Evolutionary conservation across 2,888 invertebrate genomes (phyloP).

Genomic region (Lasioglossum marginatum): DNA sequence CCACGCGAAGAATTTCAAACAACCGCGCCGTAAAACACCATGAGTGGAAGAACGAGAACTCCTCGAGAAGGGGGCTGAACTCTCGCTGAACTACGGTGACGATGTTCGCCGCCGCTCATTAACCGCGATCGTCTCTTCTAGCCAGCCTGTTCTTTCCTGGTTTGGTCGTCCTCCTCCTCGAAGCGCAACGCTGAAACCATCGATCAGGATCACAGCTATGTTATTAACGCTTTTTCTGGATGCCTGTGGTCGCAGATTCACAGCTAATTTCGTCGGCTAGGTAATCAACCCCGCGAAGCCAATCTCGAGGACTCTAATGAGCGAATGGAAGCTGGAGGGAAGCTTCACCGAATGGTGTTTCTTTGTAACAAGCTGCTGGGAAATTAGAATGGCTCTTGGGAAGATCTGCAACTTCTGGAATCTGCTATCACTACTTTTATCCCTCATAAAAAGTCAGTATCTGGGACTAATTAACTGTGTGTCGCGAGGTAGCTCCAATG

Average conservation of each 20-base stretch:
- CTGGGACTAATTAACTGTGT: neutral
- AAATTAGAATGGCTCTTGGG: neutral
- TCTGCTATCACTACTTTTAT: neutral
- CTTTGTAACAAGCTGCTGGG: neutral
- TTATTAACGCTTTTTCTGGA: conserved; percentile 38
- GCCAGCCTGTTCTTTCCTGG: neutral
- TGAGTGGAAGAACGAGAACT: conserved; percentile 48
- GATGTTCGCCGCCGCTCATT: neutral
- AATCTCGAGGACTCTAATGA: neutral
- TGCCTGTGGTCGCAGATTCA: neutral
- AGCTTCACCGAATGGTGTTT: neutral
- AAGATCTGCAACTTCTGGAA: neutral
- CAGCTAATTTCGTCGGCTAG: conserved; percentile 19
- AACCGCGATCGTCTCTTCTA: neutral
- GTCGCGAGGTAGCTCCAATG: neutral
- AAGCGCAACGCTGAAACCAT: conserved; percentile 36
- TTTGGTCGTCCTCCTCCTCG: neutral
- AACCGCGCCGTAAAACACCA: conserved; percentile 69
- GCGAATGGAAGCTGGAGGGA: neutral
- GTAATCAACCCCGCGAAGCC: conserved; percentile 5
- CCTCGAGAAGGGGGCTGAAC: conserved; percentile 29
- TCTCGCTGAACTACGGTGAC: conserved; percentile 21
- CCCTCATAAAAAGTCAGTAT: neutral
- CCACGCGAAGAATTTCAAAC: conserved; percentile 77
- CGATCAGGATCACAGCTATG: conserved; percentile 34